Evolutionary conservation across 1,140 invertebrate species (phyloP).

Genomic region (Caenorhabditis latens): DNA sequence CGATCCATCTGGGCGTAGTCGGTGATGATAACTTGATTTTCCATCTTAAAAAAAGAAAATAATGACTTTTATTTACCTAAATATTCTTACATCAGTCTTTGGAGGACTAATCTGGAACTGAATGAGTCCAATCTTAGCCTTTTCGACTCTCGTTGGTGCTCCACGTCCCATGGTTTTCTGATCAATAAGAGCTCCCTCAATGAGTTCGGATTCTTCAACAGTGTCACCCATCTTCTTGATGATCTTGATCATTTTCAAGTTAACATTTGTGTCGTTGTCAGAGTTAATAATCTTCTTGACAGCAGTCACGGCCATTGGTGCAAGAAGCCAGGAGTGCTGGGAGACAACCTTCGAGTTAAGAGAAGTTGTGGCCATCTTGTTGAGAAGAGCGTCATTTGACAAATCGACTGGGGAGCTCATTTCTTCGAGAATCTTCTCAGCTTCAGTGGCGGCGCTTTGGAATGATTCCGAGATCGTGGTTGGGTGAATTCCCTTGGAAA

Average conservation of each 20-base stretch:
- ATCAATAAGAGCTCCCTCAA: conserved; percentile 94
- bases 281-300: conserved; percentile 88
- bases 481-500: conserved; percentile 95
- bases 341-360: conserved; percentile 99
- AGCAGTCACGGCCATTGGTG: conserved; percentile 96
- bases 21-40: conserved; percentile 94
- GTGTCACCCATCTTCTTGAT: conserved; percentile 91
- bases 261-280: conserved; percentile 82
- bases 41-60: conserved; percentile 84
- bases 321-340: conserved; percentile 93
- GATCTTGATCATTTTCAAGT: conserved; percentile 91
- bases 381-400: conserved; percentile 87
- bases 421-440: conserved; percentile 87
- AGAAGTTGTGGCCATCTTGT: conserved; percentile 95
- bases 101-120: conserved; percentile 99
- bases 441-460: conserved; percentile 88
- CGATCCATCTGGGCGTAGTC: conserved; percentile 99
- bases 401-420: conserved; percentile 91
- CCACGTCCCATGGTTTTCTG: conserved; percentile 89
- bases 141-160: conserved; percentile 92
- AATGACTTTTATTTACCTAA: conserved; percentile 25
- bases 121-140: conserved; percentile 98
- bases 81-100: conserved; percentile 89
- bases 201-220: conserved; percentile 94
- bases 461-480: conserved; percentile 97